Evolutionary conservation across 2,888 invertebrate species (phyloP).

Genomic region (Emmelina monodactyla): DNA sequence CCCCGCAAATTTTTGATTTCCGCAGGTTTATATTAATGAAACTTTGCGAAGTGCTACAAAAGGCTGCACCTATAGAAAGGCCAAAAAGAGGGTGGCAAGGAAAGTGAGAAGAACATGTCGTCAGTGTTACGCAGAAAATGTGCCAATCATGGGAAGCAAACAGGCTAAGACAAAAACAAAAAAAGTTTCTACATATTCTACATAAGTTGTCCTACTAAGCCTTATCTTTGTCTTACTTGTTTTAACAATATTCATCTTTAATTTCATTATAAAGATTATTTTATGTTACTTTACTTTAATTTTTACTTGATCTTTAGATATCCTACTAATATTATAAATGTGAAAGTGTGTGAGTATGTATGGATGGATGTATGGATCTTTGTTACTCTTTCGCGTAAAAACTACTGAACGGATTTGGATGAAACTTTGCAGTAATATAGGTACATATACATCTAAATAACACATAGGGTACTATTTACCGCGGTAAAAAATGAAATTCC

Average conservation of each 20-base stretch:
- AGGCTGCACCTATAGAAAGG: background rate
- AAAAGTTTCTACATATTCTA: conserved; percentile 7
- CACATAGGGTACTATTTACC: no score
- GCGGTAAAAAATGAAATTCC: no score
- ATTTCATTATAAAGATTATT: background rate
- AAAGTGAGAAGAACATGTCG: conserved; percentile 11
- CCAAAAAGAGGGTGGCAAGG: conserved; percentile 8
- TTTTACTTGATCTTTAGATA: no score
- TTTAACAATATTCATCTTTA: conserved; percentile 2
- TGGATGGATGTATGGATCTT: no score
- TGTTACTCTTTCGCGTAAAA: no score
- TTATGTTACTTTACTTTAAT: background rate
- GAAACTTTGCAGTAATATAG: no score
- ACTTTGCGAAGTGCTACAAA: background rate
- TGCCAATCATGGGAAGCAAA: conserved; percentile 13
- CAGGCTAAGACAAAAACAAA: conserved; percentile 10
- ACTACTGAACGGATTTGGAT: no score
- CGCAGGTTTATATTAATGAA: conserved; percentile 7
- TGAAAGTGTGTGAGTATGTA: no score
- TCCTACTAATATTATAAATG: no score
- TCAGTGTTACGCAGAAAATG: conserved; percentile 13
- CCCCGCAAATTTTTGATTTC: conserved; percentile 10
- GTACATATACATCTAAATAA: no score
- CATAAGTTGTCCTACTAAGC: background rate
- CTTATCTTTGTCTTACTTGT: conserved; percentile 3